Evolutionary conservation across 2,113 vertebrate genomes (phyloP), one percentile per base, ranked within the genome.

Genomic region (Gambusia holbrooki): DNA sequence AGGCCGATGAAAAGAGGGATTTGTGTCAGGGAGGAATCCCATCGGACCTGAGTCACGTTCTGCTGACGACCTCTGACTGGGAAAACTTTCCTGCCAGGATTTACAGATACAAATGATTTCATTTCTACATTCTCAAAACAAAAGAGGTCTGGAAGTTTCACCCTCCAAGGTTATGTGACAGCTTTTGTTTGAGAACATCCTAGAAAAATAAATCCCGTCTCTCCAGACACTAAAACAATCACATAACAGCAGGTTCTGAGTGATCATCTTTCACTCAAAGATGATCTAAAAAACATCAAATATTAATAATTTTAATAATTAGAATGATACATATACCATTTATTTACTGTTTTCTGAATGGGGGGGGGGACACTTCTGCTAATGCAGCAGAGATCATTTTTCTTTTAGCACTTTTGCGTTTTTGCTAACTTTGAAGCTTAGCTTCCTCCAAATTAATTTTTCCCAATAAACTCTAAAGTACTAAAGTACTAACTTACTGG

Each of bases 11-110:
- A 87, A 82, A 76, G 84, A 80, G 54, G 1, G 1, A 9, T 60
- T 85, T 90, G 81, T 85, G 30, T 78, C 8, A 9, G 29, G 62
- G 63, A 65, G 76, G 71, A 82, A 84, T 80, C 62, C 79, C 28
- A 77, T 61, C 71, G 74, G 76, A 79, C 80, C 30, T 62, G 76
- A 81, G 75, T 79, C 71, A 82, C 60, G 4, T 5, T 51, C 78
- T 80, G 78, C 82, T 66, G 17, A 68, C 70, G 78, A 84, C 84
- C 17, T 83, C 77, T 62, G 62, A 48, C 60, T 54, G 54, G 70
- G 64, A 62, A 74, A 71, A 11, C 11, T 32, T 28, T 35, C 54
- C 37, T 69, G 13, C 72, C 67, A 63, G 1, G 27, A 14, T 71
- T 62, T 11, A 32, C 45, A 64, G 65, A 80, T 19, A 22, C 2